Evolutionary conservation across 1,140 invertebrate genomes (phyloP), one percentile per base, ranked within the genome.

Genomic region (Drosophila biarmipes): DNA sequence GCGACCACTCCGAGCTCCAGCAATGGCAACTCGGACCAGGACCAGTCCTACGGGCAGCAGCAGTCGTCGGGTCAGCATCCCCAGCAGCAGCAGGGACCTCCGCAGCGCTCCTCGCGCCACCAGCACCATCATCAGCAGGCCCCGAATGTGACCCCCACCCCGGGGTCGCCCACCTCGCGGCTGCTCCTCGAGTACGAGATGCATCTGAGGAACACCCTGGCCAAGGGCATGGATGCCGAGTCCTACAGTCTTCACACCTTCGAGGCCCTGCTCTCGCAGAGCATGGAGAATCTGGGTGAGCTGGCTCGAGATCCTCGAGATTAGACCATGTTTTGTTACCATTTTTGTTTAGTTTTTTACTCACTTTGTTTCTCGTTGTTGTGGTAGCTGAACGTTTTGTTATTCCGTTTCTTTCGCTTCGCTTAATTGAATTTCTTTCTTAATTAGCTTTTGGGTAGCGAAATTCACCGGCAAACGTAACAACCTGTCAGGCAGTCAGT

Each of bases 221-320:
- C 97, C 78, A 97, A 98, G 92, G 98, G 97, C 71, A 97, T 98
- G 96, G 97, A 98, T 90, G 97, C 97, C 42, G 97, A 98, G 92
- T 98, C 97, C 86, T 98, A 98, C 92, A 98, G 97, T 91, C 93
- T 98, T 64, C 97, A 98, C 90, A 98, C 97, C 1, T 98, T 98
- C 90, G 97, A 98, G 93, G 97, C 97, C 46, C 93, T 98, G 37
- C 94, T 98, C 27, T 97, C 97, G 52, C 97, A 98, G 92, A 98
- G 97, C 93, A 98, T 98, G 97, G 97, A 98, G 93, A 98, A 98
- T 93, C 94, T 98, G 92, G 97, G 96, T 97, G 92, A 94, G 93
- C 71, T 73, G 6, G 7, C 12, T 0, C 24, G 27, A 49, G 42
- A 38, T 19, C 34, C 15, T 45, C 43, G 15, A 35, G 45, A 56